phyloP scores from a whole-genome alignment of 2,113 vertebrate species.

The Columba janthina region DNA sequence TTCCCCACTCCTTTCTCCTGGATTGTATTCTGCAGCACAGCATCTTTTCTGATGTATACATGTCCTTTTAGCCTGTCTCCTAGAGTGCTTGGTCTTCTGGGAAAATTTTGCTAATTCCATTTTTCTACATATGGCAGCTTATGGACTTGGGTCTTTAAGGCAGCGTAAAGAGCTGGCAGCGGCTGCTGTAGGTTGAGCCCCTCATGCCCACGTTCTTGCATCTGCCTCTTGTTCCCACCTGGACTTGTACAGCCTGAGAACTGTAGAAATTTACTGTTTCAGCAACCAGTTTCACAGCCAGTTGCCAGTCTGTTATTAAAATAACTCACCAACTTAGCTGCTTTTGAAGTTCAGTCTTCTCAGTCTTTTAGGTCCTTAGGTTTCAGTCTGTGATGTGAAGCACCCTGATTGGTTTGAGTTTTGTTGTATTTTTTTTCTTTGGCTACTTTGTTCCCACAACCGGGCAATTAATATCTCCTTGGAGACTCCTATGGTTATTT shows the following conservation, averaged over 20 bases:
- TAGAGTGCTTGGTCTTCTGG: neutral
- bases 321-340: neutral
- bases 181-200: neutral
- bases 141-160: neutral
- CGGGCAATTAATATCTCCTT: neutral
- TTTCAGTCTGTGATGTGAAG: neutral
- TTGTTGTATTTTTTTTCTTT: neutral
- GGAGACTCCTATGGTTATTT: neutral
- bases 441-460: constrained; percentile 6
- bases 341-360: neutral
- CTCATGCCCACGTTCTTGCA: neutral
- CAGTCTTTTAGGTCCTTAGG: neutral
- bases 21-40: neutral
- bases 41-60: neutral
- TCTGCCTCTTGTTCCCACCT: neutral
- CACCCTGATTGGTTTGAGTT: neutral
- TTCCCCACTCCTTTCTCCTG: neutral
- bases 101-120: neutral
- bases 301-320: neutral
- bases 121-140: neutral
- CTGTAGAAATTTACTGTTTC: neutral
- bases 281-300: neutral
- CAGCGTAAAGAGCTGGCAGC: neutral
- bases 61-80: neutral
- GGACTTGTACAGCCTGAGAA: neutral